Base-by-base conservation (phyloP, 2,888 invertebrate species). In the Leptinotarsa rubiginosa region DNA sequence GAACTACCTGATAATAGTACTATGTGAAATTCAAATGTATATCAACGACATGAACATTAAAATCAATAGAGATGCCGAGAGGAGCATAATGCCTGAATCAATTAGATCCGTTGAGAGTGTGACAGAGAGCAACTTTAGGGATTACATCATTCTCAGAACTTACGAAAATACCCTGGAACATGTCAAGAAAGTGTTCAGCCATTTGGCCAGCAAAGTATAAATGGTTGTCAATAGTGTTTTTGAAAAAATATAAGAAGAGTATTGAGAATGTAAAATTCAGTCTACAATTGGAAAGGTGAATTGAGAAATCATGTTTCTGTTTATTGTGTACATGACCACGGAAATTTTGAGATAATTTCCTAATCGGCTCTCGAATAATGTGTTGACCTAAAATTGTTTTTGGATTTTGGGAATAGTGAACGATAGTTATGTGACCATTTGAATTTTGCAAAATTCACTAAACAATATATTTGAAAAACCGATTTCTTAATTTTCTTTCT, bases 11-110 rank as follows among this genome's bases (percentile, higher is more conserved):
- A 90, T 91, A 83, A 89, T 89, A 79, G 90, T 94, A 3, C 89
- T 95, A 68, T 94, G 94, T 85, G 92, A 92, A 85, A 89, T 94
- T 70, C 92, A 92, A 87, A 90, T 91, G 84, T 90, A 90, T 79
- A 89, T 91, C 84, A 79, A 85, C 75, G 88, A 89, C 77, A 89
- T 89, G 84, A 89, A 89, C 79, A 87, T 90, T 82, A 87, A 87
- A 83, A 89, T 89, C 80, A 88, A 87, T 83, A 81, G 86, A 84
- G 89, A 90, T 81, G 87, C 84, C 83, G 3, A 86, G 90, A 3
- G 87, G 88, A 31, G 15, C 62, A 84, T 87, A 41, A 90, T 91
- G 89, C 81, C 86, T 5, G 79, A 83, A 12, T 86, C 87, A 20
- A 85, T 84, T 69, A 86, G 89, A 22, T 84, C 88, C 73, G 80